Evolutionary conservation across 1,140 invertebrate species (phyloP).

Genomic region (Drosophila trapezifrons): DNA sequence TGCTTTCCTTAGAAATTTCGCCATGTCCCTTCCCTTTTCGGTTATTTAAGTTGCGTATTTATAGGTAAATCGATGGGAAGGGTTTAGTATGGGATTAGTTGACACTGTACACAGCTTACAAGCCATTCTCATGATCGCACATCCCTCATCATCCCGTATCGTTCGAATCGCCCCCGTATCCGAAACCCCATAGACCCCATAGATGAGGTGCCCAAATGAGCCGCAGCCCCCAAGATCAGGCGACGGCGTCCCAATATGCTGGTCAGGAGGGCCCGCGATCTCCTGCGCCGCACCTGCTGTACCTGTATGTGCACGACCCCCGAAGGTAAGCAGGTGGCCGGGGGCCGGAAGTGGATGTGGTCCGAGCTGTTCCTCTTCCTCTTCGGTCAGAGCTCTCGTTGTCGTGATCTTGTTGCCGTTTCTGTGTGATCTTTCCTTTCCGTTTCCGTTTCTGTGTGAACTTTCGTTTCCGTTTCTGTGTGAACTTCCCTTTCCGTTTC

Average conservation of each 20-base stretch:
- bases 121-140: conserved; percentile 29
- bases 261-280: conserved; percentile 25
- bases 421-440: not conserved
- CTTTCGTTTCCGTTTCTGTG: not conserved
- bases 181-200: conserved; percentile 44
- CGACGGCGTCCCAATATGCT: conserved; percentile 30
- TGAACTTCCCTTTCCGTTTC: not conserved
- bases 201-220: conserved; percentile 32
- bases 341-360: too few species aligned
- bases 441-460: not conserved
- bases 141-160: conserved; percentile 33
- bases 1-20: too few species aligned
- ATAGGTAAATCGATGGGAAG: too few species aligned
- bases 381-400: conserved; percentile 5
- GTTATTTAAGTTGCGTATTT: too few species aligned
- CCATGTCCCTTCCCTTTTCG: too few species aligned
- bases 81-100: too few species aligned
- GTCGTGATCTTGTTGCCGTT: conserved; percentile 14
- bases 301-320: conserved; percentile 51
- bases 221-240: conserved; percentile 20
- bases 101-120: too few species aligned
- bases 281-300: conserved; percentile 32
- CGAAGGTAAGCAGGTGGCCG: conserved; percentile 55
- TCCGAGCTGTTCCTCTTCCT: not conserved
- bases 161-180: conserved; percentile 45